Evolutionary conservation across 2,113 vertebrate genomes (phyloP).

Genomic region (Microtus ochrogaster): DNA sequence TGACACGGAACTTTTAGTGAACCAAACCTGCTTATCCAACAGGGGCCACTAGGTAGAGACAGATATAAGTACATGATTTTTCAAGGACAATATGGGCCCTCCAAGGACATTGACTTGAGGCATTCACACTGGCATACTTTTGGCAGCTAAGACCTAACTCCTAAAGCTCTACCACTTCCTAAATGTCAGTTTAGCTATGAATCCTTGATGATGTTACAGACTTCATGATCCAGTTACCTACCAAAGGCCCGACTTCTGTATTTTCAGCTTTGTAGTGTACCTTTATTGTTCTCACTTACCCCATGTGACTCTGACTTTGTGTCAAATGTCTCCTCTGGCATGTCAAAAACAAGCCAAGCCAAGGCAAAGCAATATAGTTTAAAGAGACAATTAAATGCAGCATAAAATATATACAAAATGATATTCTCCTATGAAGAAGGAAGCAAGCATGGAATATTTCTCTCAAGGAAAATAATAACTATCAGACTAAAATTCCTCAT

Average conservation of each 20-base stretch:
- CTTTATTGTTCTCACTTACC: neutral
- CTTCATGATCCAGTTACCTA: neutral
- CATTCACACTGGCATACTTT: neutral
- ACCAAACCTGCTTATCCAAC: neutral
- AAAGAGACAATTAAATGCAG: conserved; percentile 43
- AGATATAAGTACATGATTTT: neutral
- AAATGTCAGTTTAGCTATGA: neutral
- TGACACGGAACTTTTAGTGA: neutral
- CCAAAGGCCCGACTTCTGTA: neutral
- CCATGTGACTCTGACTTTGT: neutral
- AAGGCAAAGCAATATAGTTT: neutral
- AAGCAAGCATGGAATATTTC: neutral
- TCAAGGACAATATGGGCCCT: neutral
- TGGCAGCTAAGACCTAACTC: neutral
- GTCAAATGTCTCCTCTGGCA: neutral
- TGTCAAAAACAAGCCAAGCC: neutral
- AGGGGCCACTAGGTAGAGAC: neutral
- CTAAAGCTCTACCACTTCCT: neutral
- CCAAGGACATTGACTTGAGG: neutral
- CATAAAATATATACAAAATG: conserved; percentile 35
- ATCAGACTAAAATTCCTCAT: conserved; percentile 68
- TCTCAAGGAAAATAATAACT: conserved; percentile 58
- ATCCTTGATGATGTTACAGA: neutral
- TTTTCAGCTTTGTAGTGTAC: neutral
- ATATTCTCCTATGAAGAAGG: neutral